Conservation (phyloP, 2,797 vertebrate species). For the Sebastes ruberrimus region DNA sequence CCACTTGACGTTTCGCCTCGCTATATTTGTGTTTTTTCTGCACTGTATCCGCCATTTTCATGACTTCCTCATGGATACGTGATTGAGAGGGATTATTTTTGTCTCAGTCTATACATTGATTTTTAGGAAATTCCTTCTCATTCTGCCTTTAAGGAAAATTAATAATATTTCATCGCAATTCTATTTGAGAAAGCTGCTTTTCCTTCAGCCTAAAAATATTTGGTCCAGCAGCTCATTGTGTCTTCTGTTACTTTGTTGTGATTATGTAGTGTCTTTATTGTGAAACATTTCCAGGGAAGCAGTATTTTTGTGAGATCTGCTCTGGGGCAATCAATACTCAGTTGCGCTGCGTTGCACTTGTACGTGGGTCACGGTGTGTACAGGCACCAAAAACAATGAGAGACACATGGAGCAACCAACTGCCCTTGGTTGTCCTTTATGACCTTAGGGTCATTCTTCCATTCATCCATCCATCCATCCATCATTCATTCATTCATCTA, state of each 20-base stretch:
- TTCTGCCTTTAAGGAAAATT: neutral
- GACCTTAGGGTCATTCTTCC: neutral
- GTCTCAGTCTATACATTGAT: neutral
- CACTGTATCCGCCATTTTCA: neutral
- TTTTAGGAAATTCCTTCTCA: neutral
- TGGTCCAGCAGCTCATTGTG: neutral
- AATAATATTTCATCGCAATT: neutral
- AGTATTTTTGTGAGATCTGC: slow-evolving; percentile 7
- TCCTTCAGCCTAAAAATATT: neutral
- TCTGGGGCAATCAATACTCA: neutral
- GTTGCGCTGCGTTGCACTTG: neutral
- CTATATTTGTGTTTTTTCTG: neutral
- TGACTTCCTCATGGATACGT: neutral
- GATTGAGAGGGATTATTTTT: neutral
- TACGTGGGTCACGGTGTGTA: neutral
- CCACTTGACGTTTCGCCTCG: neutral
- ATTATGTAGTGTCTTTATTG: neutral
- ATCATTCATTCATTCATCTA: neutral
- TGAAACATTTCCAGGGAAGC: slow-evolving; percentile 12
- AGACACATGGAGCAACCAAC: neutral
- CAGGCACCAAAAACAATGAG: neutral
- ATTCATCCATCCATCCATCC: neutral
- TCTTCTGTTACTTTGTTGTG: neutral
- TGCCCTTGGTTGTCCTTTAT: neutral
- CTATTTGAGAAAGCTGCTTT: neutral